These are phyloP conservation scores for Gambusia holbrooki DNA, from an alignment of 2,113 vertebrate genomes.

Conservation along the genomic window DNA sequence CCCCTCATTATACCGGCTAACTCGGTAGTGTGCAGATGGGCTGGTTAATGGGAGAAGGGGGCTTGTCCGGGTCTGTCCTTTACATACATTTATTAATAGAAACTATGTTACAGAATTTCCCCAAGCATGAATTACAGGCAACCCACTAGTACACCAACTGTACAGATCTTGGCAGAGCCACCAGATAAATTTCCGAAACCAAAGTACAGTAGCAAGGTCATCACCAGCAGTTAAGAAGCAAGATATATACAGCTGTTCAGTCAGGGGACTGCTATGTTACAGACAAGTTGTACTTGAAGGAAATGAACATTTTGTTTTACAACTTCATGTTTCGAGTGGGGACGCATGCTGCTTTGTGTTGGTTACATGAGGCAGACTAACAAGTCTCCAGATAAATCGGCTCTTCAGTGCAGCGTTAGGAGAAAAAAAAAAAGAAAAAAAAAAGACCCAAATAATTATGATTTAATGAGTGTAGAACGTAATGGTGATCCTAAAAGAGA, in stretches of 20 bases:
- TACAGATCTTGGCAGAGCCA: slow-evolving; percentile 72
- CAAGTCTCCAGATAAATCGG: slow-evolving; percentile 38
- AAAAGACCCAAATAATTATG: slow-evolving; percentile 15
- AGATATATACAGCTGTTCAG: slow-evolving; percentile 75
- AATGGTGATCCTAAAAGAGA: slow-evolving; percentile 41
- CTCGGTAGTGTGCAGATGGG: slow-evolving; percentile 64
- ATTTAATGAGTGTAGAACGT: slow-evolving; percentile 39
- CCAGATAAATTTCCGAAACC: slow-evolving; percentile 64
- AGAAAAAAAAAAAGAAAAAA: neutral
- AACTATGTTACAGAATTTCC: slow-evolving; percentile 80
- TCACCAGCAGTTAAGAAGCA: slow-evolving; percentile 74
- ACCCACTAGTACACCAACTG: slow-evolving; percentile 77
- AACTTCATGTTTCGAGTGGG: slow-evolving; percentile 18
- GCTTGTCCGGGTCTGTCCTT: slow-evolving; percentile 59
- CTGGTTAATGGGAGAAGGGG: slow-evolving; percentile 12
- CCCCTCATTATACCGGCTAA: slow-evolving; percentile 51
- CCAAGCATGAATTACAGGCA: slow-evolving; percentile 79
- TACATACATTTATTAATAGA: slow-evolving; percentile 79
- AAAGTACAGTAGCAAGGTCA: slow-evolving; percentile 60
- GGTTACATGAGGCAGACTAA: slow-evolving; percentile 61
- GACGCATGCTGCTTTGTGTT: slow-evolving; percentile 55
- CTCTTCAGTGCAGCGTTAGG: slow-evolving; percentile 43
- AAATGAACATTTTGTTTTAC: slow-evolving; percentile 28
- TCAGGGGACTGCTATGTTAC: slow-evolving; percentile 70
- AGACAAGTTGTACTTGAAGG: slow-evolving; percentile 47